Conservation (phyloP, 2,797 vertebrate species). For the Thripadectes ignobilis region DNA sequence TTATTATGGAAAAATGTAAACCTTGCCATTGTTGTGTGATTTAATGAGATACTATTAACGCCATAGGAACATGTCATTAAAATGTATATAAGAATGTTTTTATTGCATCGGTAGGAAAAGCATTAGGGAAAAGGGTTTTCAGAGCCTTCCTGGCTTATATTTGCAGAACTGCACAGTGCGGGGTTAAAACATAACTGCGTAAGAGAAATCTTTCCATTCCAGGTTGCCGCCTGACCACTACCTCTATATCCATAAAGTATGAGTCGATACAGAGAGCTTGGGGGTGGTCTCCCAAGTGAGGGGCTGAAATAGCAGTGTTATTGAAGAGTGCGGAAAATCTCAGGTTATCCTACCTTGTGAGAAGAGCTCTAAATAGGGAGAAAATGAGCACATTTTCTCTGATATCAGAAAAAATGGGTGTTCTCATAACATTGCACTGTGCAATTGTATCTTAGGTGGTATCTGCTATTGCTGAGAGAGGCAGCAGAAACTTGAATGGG, state of each 20-base stretch:
- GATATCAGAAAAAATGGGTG: not conserved
- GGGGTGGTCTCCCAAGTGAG: not conserved
- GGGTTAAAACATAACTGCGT: not conserved
- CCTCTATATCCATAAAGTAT: not conserved
- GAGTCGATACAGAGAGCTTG: not conserved
- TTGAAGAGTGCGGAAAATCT: not conserved
- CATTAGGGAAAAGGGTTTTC: not conserved
- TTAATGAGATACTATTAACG: not conserved
- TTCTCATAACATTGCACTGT: rapidly evolving
- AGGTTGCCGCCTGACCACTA: not conserved
- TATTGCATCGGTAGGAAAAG: not conserved
- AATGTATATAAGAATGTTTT: not conserved
- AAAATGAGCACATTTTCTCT: not conserved
- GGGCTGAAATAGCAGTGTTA: not conserved
- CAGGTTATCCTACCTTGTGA: not conserved
- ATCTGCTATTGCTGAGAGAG: not conserved
- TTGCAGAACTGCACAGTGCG: not conserved
- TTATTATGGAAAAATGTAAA: not conserved
- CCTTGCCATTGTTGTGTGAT: not conserved
- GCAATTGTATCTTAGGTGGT: not conserved
- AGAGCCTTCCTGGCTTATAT: not conserved
- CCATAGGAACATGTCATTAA: not conserved
- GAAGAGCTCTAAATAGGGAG: not conserved
- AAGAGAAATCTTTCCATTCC: not conserved
- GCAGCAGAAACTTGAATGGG: not conserved